These are phyloP conservation scores for Caenorhabditis afra DNA, from an alignment of 2,888 invertebrate species.

Conservation along the genomic window DNA sequence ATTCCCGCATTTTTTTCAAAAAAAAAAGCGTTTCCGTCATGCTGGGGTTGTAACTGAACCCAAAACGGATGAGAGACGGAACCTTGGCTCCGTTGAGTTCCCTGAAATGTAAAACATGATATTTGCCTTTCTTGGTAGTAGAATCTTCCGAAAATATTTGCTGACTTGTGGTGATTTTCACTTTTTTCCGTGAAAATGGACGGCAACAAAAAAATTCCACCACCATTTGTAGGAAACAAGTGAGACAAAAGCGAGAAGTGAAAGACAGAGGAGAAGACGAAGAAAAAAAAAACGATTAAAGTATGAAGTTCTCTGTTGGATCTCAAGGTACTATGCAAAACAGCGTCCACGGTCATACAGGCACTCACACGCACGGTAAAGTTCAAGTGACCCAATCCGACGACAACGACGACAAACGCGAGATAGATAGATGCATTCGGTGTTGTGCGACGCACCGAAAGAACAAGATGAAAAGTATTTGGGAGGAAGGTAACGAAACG, in stretches of 20 bases:
- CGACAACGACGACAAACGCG: slow-evolving; percentile 10
- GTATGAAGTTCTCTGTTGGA: slow-evolving; percentile 2
- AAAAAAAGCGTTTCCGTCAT: no score
- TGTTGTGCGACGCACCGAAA: slow-evolving; percentile 7
- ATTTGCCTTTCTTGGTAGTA: no score
- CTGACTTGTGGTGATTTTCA: no score
- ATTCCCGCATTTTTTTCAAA: no score
- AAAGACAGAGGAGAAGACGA: not conserved
- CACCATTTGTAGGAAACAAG: no score
- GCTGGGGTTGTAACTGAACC: no score
- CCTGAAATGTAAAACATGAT: not conserved
- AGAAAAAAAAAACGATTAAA: slow-evolving; percentile 4
- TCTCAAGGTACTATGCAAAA: slow-evolving; percentile 48
- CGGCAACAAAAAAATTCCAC: no score
- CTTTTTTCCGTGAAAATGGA: no score
- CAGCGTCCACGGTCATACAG: slow-evolving; percentile 25
- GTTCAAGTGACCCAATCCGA: slow-evolving; percentile 49
- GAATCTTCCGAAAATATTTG: no score
- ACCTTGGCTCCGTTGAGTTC: no score
- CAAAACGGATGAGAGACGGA: no score
- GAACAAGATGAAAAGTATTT: slow-evolving; percentile 13
- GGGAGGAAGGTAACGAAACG: slow-evolving; percentile 30
- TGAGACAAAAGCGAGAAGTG: no score
- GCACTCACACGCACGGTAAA: slow-evolving; percentile 18
- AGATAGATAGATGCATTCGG: slow-evolving; percentile 21